These are phyloP conservation scores for Rhabditophanes sp. DNA, from an alignment of 2,888 invertebrate species.

Conservation along the genomic window DNA sequence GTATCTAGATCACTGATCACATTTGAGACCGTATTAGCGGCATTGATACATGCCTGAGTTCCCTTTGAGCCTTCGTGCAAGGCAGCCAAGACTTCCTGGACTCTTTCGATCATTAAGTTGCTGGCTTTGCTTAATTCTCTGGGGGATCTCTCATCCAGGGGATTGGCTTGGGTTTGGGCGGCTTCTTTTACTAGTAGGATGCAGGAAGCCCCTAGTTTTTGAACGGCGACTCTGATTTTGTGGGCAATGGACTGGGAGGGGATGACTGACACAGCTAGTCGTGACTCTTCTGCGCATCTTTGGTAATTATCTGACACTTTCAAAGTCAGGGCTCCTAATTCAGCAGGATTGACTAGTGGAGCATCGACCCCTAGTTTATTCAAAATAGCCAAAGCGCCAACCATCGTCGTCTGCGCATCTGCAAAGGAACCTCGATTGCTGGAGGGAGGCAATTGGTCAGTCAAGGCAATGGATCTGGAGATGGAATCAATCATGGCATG, in stretches of 20 bases:
- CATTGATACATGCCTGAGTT: conserved; percentile 87
- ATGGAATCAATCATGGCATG: conserved; percentile 51
- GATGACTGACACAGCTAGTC: conserved; percentile 75
- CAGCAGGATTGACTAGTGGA: conserved; percentile 58
- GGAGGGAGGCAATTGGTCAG: conserved; percentile 15
- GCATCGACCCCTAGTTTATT: conserved; percentile 80
- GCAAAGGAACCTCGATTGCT: conserved; percentile 54
- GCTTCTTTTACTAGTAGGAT: conserved; percentile 51
- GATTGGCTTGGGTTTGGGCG: conserved; percentile 47
- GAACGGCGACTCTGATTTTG: conserved; percentile 66
- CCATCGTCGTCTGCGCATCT: conserved; percentile 91
- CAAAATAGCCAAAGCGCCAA: conserved; percentile 79
- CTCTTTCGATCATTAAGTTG: conserved; percentile 70
- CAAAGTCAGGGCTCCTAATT: conserved; percentile 66
- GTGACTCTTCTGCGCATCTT: conserved; percentile 67
- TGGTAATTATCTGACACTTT: conserved; percentile 55
- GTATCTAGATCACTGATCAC: conserved; percentile 92
- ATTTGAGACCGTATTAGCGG: conserved; percentile 88
- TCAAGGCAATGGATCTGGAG: conserved; percentile 59
- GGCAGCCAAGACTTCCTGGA: conserved; percentile 53
- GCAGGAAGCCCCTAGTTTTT: conserved; percentile 75
- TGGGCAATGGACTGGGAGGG: conserved; percentile 68
- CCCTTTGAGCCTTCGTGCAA: conserved; percentile 83
- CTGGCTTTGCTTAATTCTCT: conserved; percentile 67
- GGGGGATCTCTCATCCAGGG: conserved; percentile 51